Base-by-base conservation (phyloP, 2,113 vertebrate genomes). In the cattle (Bos taurus) region DNA sequence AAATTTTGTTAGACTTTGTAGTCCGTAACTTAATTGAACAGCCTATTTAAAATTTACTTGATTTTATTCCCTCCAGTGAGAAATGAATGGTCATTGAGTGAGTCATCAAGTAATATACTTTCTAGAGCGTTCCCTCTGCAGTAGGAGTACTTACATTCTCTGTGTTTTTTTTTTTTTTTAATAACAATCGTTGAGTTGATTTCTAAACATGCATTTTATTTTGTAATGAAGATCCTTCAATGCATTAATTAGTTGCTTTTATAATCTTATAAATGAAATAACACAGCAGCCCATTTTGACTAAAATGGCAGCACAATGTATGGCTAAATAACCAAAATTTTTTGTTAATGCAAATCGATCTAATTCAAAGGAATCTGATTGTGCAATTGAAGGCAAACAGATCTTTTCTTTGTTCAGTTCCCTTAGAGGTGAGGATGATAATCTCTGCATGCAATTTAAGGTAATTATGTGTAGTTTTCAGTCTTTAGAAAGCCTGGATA, bases 391-490 rank as follows among this genome's bases (percentile, higher is more conserved):
- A 91, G 46, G 21, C 60, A 90, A 52, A 43, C 78, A 71, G 62
- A 43, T 67, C 30, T 85, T 15, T 86, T 86, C 26, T 96, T 40
- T 88, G 43, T 60, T 28, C 26, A 43, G 13, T 60, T 95, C n/a
- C 56, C 4, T 94, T 12, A 64, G 60, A 71, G 67, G 21, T 56
- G 56, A 59, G 17, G 56, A 30, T 94, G 60, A 36, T 91, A 48
- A 85, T 90, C 52, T 94, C 46, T 88, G 46, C 13, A 21, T 92
- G 52, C 74, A 96, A 81, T 95, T 95, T 95, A 85, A 96, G 52
- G 59, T 81, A 67, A 43, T 74, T 59, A 26, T 25, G 17, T 67
- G 4, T 30, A 28, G 50, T 78, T 59, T 40, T 7, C 83, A 13
- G 46, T 43, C 78, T 93, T 87, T 90, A 60, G 94, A 84, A 96